Conservation (phyloP, 30 jellyfish, hydroid and myxozoan species). For the Aurelia aurita region DNA sequence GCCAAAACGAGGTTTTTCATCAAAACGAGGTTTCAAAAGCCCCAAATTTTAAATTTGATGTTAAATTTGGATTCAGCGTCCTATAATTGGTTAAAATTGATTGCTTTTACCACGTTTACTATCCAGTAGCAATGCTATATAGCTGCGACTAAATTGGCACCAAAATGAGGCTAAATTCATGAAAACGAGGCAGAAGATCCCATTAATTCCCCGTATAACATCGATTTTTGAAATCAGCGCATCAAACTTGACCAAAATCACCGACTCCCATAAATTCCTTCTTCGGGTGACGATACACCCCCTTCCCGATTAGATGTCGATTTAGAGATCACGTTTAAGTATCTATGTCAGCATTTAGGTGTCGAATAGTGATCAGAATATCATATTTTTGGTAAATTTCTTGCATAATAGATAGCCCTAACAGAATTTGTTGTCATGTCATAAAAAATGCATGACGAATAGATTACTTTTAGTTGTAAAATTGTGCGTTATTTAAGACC, state of each 20-base stretch:
- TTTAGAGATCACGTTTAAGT: no score
- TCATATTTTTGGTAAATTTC: no score
- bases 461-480: no score
- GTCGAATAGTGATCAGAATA: no score
- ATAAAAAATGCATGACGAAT: no score
- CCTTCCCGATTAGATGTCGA: no score
- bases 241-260: conserved; percentile 37
- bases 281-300: conserved; percentile 51
- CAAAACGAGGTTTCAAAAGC: no score
- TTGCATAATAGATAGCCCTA: no score
- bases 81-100: background rate
- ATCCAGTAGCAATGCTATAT: background rate
- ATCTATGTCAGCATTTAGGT: no score
- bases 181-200: conserved; percentile 34
- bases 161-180: conserved; percentile 22
- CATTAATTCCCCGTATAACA: conserved; percentile 41
- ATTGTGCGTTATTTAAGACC: no score
- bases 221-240: conserved; percentile 72
- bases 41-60: background rate
- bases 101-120: background rate
- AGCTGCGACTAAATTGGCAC: background rate
- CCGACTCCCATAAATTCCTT: conserved; percentile 39
- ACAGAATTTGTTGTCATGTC: no score
- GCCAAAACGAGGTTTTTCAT: no score
- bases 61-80: conserved; percentile 3